Percentiles rank a stretch among this genome's conserved stretches.
phyloP scores from a whole-genome alignment of 2,888 invertebrate species.

The Drosophila tripunctata region DNA sequence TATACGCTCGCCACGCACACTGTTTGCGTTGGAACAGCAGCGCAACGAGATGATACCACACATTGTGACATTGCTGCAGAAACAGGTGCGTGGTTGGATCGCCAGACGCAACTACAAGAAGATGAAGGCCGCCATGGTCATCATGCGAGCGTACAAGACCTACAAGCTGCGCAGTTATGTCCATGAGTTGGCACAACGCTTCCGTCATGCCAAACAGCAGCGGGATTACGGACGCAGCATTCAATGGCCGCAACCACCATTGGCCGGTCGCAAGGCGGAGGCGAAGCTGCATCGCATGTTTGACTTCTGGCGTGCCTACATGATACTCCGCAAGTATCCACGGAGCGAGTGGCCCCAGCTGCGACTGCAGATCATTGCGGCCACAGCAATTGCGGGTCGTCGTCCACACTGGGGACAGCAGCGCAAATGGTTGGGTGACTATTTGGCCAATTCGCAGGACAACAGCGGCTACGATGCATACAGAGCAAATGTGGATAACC shows the following conservation, averaged over 20 bases:
- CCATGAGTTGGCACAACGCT: slow-evolving; percentile 87
- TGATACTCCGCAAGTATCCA: slow-evolving; percentile 92
- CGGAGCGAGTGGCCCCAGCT: slow-evolving; percentile 94
- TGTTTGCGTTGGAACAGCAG: slow-evolving; percentile 94
- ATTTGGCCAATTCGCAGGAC: slow-evolving; percentile 88
- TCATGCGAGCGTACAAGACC: slow-evolving; percentile 90
- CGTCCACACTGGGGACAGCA: slow-evolving; percentile 89
- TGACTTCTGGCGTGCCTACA: slow-evolving; percentile 94
- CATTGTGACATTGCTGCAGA: slow-evolving; percentile 96
- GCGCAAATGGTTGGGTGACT: slow-evolving; percentile 93
- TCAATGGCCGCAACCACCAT: slow-evolving; percentile 92
- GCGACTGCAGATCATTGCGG: slow-evolving; percentile 91
- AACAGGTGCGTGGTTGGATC: slow-evolving; percentile 94
- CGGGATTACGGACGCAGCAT: slow-evolving; percentile 91
- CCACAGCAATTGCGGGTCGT: slow-evolving; percentile 88
- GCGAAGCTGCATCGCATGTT: slow-evolving; percentile 87
- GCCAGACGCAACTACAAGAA: slow-evolving; percentile 92
- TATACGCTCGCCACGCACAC: slow-evolving; percentile 94
- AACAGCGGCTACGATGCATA: slow-evolving; percentile 88
- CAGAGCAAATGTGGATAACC: slow-evolving; percentile 88
- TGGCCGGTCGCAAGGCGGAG: slow-evolving; percentile 87
- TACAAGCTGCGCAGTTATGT: slow-evolving; percentile 92
- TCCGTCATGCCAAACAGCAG: slow-evolving; percentile 87
- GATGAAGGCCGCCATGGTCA: slow-evolving; percentile 93
- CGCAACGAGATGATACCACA: slow-evolving; percentile 95